Base-by-base conservation (phyloP, 2,888 invertebrate genomes). In the Drosophila rubida region DNA sequence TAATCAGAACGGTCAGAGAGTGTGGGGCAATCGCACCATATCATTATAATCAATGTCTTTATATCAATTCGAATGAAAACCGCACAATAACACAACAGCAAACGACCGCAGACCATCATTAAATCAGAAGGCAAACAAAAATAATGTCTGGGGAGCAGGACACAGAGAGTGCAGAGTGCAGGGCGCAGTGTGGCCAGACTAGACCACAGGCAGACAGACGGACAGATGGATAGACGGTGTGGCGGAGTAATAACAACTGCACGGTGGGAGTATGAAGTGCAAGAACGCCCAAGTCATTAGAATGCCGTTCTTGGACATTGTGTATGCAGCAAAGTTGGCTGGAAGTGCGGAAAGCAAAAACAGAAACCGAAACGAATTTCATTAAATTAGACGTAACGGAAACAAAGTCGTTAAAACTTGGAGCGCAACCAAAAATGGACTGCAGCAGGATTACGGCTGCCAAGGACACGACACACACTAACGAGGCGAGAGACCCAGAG, bases 311-410 rank as follows among this genome's bases (percentile, higher is more conserved):
- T 84, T 48, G 54, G 27, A 63, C 58, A 73, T 80, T 80, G 82
- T 73, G 58, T 82, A 80, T 80, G 83, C 86, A 71, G 62, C 67
- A 80, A 78, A 80, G 64, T 82, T 80, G 69, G 67, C 64, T 19
- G 48, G 32, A 4, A 48, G 57, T 41, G 42, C 50, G 55, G 54
- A 51, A 59, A 60, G 27, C 54, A 44, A 41, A 66, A 46, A 58
- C 53, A 46, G 68, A 55, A 39, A 44, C 45, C 41, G 32, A 25
- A 82, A 80, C 86, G 82, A 84, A 81, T 84, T 83, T 84, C 83
- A 84, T 87, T 84, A 84, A 87, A 87, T 87, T 85, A 84, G 81
- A 84, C 87, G 84, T 87, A 84, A 87, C 87, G 86, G 87, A 84
- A 84, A 87, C 84, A 81, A 87, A 84, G 87, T 82, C 81, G 84